These are phyloP conservation scores for Yasuhikotakia modesta DNA, from an alignment of 2,797 vertebrate genomes.

Conservation along the genomic window DNA sequence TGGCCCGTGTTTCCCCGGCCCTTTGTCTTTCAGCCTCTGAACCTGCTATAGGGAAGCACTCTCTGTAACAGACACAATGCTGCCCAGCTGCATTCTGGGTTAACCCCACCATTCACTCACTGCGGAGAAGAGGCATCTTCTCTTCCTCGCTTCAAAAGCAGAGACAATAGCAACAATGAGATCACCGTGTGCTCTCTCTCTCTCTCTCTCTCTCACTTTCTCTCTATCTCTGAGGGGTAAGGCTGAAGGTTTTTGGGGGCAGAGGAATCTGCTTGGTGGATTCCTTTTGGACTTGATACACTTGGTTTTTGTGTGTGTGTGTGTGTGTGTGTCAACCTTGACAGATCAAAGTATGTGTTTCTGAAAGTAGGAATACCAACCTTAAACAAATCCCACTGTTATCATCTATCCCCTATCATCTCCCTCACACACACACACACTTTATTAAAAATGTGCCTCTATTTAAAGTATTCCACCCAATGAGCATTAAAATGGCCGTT, in stretches of 20 bases:
- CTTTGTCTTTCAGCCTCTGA: constrained; percentile 47
- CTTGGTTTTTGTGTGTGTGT: constrained; percentile 20
- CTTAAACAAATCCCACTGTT: constrained; percentile 40
- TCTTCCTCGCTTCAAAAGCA: constrained; percentile 52
- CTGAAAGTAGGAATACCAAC: constrained; percentile 46
- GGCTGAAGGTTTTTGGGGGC: constrained; percentile 38
- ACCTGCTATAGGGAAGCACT: constrained; percentile 53
- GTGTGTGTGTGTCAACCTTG: constrained; percentile 44
- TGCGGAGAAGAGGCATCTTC: constrained; percentile 25
- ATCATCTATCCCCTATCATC: constrained; percentile 37
- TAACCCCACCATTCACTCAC: constrained; percentile 45
- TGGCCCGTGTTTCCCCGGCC: constrained; percentile 30
- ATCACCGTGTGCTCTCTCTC: constrained; percentile 70
- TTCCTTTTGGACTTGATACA: constrained; percentile 70
- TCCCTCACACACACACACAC: constrained; percentile 3
- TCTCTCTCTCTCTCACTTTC: constrained; percentile 38
- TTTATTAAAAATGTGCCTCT: constrained; percentile 26
- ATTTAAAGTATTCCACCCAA: constrained; percentile 29
- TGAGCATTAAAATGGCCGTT: constrained; percentile 13
- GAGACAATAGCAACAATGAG: constrained; percentile 80
- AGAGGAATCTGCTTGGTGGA: constrained; percentile 34
- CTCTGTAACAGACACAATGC: constrained; percentile 55
- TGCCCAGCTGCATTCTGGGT: constrained; percentile 57
- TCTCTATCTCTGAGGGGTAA: constrained; percentile 52
- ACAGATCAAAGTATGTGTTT: constrained; percentile 73